Percentiles rank a stretch among this genome's conserved stretches.
Conservation (phyloP, 2,113 vertebrate genomes). For the Suricata suricatta region DNA sequence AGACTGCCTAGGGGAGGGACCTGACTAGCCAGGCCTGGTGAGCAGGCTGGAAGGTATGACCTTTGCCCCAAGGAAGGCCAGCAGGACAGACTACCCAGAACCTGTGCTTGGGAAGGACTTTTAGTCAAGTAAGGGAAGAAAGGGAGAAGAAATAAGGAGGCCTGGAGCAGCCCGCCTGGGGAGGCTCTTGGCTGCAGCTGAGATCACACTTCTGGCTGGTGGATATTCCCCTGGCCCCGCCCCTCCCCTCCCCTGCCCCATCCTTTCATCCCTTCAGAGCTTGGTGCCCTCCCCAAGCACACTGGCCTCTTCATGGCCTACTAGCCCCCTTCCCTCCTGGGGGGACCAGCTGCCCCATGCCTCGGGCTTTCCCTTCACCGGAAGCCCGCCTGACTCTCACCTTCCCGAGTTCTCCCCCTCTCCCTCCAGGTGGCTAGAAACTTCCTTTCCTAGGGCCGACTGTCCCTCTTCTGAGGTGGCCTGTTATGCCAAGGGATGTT, state of each 20-base stretch:
- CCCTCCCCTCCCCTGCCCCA: fast-evolving
- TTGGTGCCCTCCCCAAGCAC: background rate
- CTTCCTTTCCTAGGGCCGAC: background rate
- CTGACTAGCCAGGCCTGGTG: background rate
- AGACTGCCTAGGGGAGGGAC: background rate
- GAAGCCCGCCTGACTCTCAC: background rate
- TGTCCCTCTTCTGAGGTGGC: background rate
- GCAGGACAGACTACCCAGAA: constrained; percentile 25
- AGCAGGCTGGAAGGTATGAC: background rate
- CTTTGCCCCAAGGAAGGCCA: constrained; percentile 63
- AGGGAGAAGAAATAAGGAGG: background rate
- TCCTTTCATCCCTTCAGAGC: background rate
- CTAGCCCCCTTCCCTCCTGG: too few species aligned
- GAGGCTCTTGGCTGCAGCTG: background rate
- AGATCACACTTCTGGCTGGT: background rate
- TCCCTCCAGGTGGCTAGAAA: background rate
- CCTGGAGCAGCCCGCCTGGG: background rate
- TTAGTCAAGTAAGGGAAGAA: background rate
- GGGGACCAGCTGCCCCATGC: background rate
- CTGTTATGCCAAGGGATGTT: background rate
- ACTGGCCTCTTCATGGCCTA: background rate
- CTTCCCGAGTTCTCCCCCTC: background rate
- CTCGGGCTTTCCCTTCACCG: background rate
- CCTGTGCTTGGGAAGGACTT: background rate
- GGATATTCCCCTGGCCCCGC: background rate